These are phyloP conservation scores for Leptobrachium ailaonicum DNA, from an alignment of 2,113 vertebrate genomes.

Conservation along the genomic window DNA sequence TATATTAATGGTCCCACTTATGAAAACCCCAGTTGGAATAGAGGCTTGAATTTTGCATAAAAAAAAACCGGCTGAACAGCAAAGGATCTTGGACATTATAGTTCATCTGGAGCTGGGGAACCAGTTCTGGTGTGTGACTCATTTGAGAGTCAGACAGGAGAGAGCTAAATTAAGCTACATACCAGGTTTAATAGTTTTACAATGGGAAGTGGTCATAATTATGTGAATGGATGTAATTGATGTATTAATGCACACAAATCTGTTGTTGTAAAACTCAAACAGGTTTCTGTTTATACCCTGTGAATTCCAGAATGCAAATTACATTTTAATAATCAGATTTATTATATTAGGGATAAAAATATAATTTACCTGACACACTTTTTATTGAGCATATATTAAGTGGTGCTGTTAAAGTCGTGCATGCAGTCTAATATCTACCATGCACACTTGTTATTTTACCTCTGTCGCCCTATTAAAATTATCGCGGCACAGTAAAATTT, in stretches of 20 bases:
- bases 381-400: conserved; percentile 11
- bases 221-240: conserved; percentile 35
- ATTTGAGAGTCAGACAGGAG: neutral
- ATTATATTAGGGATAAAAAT: conserved; percentile 21
- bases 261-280: conserved; percentile 32
- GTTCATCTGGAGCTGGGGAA: neutral
- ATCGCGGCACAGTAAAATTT: conserved; percentile 29
- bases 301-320: conserved; percentile 30
- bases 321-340: conserved; percentile 30
- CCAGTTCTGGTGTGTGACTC: neutral
- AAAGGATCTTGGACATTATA: too few species aligned
- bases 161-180: conserved; percentile 10
- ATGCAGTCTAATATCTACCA: conserved; percentile 13
- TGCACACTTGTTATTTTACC: conserved; percentile 6
- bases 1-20: too few species aligned
- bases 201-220: conserved; percentile 26
- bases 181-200: conserved; percentile 27
- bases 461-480: conserved; percentile 32
- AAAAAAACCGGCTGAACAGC: too few species aligned
- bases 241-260: conserved; percentile 21
- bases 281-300: conserved; percentile 36
- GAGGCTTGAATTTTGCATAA: too few species aligned
- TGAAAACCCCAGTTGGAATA: too few species aligned
- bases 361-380: conserved; percentile 7
- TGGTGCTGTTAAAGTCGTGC: neutral